Percentiles rank a stretch among this genome's conserved stretches.
These are phyloP conservation scores for Orchestes rusci DNA, from an alignment of 2,888 invertebrate genomes.

Conservation along the genomic window DNA sequence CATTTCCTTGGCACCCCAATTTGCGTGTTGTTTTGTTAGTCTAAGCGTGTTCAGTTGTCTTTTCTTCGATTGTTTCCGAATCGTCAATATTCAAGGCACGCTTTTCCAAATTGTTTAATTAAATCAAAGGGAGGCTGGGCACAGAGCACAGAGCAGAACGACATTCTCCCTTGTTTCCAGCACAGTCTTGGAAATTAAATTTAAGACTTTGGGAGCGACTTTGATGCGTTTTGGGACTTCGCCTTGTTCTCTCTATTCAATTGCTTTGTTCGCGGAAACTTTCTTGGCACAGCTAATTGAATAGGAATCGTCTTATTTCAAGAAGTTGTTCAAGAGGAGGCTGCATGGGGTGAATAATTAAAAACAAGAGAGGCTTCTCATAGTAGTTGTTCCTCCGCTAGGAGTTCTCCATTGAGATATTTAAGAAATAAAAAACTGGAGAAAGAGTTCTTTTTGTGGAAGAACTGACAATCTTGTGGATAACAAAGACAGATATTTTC, in stretches of 20 bases:
- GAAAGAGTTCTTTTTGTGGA: too few relatives aligned
- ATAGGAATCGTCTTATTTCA: constrained; percentile 22
- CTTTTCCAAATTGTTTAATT: constrained; percentile 45
- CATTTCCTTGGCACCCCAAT: too few relatives aligned
- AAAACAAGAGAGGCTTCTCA: too few relatives aligned
- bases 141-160: constrained; percentile 3
- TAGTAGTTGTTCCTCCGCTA: too few relatives aligned
- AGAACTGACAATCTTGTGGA: too few relatives aligned
- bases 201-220: constrained; percentile 23
- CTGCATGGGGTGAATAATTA: too few relatives aligned
- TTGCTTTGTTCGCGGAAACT: constrained; percentile 25
- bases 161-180: constrained; percentile 23
- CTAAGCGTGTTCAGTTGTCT: constrained; percentile 9
- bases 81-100: constrained; percentile 40
- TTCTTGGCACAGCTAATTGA: constrained; percentile 22
- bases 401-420: too few relatives aligned
- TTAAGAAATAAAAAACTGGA: too few relatives aligned
- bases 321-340: too few relatives aligned
- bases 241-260: constrained; percentile 19
- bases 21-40: constrained; percentile 4
- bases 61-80: constrained; percentile 21
- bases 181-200: constrained; percentile 30
- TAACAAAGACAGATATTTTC: too few relatives aligned
- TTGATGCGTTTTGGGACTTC: constrained; percentile 24
- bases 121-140: constrained; percentile 38